phyloP scores from a whole-genome alignment of 2,888 invertebrate species.

The Alloplasta piceator region DNA sequence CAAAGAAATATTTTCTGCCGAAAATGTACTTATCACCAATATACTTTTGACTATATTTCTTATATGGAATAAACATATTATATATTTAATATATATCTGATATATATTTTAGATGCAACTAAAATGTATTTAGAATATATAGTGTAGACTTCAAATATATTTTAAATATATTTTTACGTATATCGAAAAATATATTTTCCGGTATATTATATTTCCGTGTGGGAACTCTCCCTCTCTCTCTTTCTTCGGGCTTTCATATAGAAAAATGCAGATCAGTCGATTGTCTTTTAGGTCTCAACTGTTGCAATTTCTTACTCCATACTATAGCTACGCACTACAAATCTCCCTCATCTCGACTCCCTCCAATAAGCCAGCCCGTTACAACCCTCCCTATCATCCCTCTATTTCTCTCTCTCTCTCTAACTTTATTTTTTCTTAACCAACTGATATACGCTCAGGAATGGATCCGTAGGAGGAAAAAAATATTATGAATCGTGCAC shows the following conservation, averaged over 20 bases:
- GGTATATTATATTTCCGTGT: too few relatives aligned
- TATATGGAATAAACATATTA: too few relatives aligned
- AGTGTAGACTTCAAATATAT: not conserved
- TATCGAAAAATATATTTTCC: too few relatives aligned
- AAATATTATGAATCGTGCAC: slow-evolving; percentile 3
- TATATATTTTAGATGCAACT: too few relatives aligned
- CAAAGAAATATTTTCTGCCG: too few relatives aligned
- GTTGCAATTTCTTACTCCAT: not conserved
- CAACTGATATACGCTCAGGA: slow-evolving; percentile 32
- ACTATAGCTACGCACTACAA: not conserved
- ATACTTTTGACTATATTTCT: too few relatives aligned
- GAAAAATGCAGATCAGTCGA: slow-evolving; percentile 77
- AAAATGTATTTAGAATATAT: too few relatives aligned
- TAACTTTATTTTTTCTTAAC: not conserved
- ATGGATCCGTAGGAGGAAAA: slow-evolving; percentile 19
- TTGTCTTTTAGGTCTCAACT: slow-evolving; percentile 74
- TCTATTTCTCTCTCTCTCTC: too few relatives aligned
- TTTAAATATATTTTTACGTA: too few relatives aligned
- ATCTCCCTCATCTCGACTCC: slow-evolving; percentile 47
- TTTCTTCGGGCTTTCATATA: slow-evolving; percentile 37
- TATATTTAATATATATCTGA: too few relatives aligned
- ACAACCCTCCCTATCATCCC: not conserved
- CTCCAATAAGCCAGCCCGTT: slow-evolving; percentile 59
- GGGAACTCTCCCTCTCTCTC: too few relatives aligned
- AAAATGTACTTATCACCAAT: too few relatives aligned